Conservation (phyloP, 2,888 invertebrate genomes). For the Nudaria mundana region DNA sequence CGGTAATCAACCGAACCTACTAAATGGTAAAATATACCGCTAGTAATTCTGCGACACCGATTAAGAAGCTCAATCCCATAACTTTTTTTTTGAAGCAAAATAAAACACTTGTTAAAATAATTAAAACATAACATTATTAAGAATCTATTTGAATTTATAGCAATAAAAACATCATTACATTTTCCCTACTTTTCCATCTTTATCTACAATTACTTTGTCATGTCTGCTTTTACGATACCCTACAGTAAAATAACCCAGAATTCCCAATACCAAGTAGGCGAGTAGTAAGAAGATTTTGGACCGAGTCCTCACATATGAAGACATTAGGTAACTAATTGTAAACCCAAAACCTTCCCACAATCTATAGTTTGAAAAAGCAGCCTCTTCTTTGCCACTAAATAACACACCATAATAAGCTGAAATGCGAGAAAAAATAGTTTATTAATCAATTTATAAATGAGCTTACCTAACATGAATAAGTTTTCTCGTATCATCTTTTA, state of each 20-base stretch:
- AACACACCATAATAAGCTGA: constrained; percentile 81
- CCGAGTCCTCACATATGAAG: constrained; percentile 66
- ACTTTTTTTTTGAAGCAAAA: no score
- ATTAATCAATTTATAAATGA: no score
- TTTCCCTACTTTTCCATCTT: not conserved
- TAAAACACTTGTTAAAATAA: no score
- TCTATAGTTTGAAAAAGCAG: constrained; percentile 84
- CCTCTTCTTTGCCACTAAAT: constrained; percentile 80
- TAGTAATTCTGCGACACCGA: no score
- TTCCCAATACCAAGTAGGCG: constrained; percentile 64
- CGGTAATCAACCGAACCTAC: no score
- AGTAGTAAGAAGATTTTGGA: constrained; percentile 74
- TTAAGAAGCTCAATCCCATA: no score
- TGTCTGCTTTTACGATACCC: constrained; percentile 31
- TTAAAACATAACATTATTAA: no score
- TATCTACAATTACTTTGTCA: not conserved
- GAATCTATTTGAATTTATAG: not conserved
- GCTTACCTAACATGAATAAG: no score
- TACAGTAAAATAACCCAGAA: constrained; percentile 68
- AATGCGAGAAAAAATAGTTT: no score
- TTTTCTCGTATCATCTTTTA: no score
- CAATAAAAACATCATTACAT: not conserved
- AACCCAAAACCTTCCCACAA: constrained; percentile 84
- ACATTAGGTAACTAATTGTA: constrained; percentile 80
- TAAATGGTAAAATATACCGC: no score